These are phyloP conservation scores for Eilema caniola DNA, from an alignment of 2,888 invertebrate genomes.

Conservation along the genomic window DNA sequence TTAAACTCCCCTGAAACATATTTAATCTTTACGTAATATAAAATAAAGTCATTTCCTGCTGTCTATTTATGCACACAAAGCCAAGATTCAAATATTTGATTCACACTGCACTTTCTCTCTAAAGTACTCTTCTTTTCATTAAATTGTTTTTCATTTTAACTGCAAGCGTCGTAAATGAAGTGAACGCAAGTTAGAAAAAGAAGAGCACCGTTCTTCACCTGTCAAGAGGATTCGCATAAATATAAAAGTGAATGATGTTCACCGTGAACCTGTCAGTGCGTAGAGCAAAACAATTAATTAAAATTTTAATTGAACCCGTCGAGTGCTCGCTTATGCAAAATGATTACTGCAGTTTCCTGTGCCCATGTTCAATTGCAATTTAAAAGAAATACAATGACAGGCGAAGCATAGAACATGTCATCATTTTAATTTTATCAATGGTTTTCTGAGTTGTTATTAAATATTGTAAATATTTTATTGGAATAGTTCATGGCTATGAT, in stretches of 20 bases:
- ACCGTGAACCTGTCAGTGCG: slow-evolving; percentile 75
- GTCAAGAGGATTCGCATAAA: slow-evolving; percentile 81
- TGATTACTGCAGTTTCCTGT: slow-evolving; percentile 61
- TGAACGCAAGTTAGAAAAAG: slow-evolving; percentile 65
- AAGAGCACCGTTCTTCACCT: slow-evolving; percentile 73
- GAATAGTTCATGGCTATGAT: not conserved
- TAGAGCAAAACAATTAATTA: slow-evolving; percentile 81
- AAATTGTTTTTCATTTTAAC: not conserved
- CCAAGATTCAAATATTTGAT: not conserved
- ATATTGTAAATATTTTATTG: slow-evolving; percentile 8
- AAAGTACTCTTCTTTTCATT: not conserved
- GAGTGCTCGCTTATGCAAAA: slow-evolving; percentile 70
- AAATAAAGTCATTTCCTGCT: no score
- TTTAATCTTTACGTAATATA: no score
- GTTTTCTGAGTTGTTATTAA: slow-evolving; percentile 21
- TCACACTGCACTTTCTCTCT: not conserved
- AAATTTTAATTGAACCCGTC: slow-evolving; percentile 79
- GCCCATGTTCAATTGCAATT: slow-evolving; percentile 43
- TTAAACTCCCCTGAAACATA: no score
- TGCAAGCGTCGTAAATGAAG: slow-evolving; percentile 48
- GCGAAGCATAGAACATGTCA: slow-evolving; percentile 34
- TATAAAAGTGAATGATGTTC: slow-evolving; percentile 83
- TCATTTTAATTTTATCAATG: slow-evolving; percentile 43
- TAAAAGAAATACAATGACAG: slow-evolving; percentile 54
- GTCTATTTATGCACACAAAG: no score